Conservation (phyloP, 1,140 invertebrate species). For the Cephus cinctus region DNA sequence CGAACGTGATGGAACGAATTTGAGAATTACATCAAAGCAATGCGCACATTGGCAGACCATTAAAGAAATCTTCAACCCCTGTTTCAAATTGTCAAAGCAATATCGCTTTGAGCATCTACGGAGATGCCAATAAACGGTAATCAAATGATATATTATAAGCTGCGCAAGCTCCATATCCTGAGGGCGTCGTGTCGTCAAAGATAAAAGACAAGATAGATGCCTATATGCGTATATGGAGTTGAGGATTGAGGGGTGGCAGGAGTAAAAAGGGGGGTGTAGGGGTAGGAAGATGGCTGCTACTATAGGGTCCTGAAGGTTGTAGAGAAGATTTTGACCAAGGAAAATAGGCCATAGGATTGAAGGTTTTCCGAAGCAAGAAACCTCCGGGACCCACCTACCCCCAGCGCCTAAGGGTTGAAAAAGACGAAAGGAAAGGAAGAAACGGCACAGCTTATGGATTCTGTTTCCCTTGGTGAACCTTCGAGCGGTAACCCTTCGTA, state of each 20-base stretch:
- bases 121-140: neutral
- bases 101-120: neutral
- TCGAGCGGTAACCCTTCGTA: conserved; percentile 36
- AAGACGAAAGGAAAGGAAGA: conserved; percentile 7
- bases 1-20: too few relatives aligned
- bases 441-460: conserved; percentile 34
- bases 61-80: too few relatives aligned
- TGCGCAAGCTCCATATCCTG: conserved; percentile 5
- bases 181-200: neutral
- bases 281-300: neutral
- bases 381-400: neutral
- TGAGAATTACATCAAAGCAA: too few relatives aligned
- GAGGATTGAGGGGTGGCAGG: neutral
- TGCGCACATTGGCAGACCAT: too few relatives aligned
- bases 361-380: neutral
- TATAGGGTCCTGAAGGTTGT: too few relatives aligned
- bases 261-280: neutral
- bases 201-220: conserved; percentile 3
- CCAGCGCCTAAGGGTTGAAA: too few relatives aligned
- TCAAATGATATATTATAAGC: conserved; percentile 6
- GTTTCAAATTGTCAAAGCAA: too few relatives aligned
- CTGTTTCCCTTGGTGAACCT: conserved; percentile 25
- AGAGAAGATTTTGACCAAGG: too few relatives aligned
- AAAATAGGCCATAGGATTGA: neutral
- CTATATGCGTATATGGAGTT: too few relatives aligned